Conservation (phyloP, 37 sponge, comb jelly and placozoan species). For the Bolinopsis microptera region DNA sequence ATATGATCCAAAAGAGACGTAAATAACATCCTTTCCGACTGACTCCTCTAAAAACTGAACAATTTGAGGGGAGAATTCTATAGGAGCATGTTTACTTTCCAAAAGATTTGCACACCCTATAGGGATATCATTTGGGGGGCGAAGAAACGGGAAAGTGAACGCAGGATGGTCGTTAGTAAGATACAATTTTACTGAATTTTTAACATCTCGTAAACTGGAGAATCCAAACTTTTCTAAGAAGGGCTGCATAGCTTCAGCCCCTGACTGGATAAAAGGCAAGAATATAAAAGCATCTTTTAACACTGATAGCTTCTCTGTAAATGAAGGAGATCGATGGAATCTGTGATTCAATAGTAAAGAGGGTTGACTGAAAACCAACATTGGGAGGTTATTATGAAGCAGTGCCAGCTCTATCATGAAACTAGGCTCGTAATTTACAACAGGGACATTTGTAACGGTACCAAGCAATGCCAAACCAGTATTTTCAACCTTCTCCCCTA, state of each 20-base stretch:
- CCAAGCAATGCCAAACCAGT: not conserved
- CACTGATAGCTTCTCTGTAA: no score
- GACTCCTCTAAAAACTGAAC: not conserved
- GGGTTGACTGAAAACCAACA: not conserved
- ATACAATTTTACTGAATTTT: not conserved
- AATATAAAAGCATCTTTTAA: not conserved
- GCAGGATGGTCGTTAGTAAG: constrained; percentile 30
- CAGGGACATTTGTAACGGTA: not conserved
- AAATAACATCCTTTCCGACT: not conserved
- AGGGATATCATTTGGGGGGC: constrained; percentile 3
- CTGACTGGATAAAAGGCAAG: not conserved
- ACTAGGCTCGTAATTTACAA: not conserved
- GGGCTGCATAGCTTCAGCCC: not conserved
- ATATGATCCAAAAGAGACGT: constrained; percentile 6
- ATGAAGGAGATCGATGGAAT: not conserved
- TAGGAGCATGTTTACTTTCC: not conserved
- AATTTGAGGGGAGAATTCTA: not conserved
- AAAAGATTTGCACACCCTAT: not conserved
- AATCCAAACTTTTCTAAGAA: constrained; percentile 1
- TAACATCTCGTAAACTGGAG: not conserved
- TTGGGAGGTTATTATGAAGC: not conserved
- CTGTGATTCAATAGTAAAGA: not conserved
- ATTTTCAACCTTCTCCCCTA: not conserved
- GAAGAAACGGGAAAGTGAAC: not conserved
- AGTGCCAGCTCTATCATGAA: not conserved